Base-by-base conservation (phyloP, 2,113 vertebrate genomes). In the Spea multiplicata region DNA sequence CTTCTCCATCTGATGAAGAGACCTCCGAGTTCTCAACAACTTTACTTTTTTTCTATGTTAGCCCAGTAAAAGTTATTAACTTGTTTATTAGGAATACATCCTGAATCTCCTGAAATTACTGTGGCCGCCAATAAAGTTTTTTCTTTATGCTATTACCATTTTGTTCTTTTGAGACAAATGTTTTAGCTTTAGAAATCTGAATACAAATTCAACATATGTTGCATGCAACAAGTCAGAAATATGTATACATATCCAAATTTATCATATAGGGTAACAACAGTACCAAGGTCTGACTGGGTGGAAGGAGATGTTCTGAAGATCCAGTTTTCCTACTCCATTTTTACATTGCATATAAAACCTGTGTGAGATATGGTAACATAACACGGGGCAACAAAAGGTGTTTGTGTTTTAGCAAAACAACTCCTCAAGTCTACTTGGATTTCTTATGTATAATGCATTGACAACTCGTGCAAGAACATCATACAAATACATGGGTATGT, bases 161-260 rank as follows among this genome's bases (percentile, higher is more conserved):
- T 30, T 44, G 5, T 47, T 77, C 67, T n/a, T 70, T 5, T 8
- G 6, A 53, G 10, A 66, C 47, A 78, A 65, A 67, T 66, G 12
- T 61, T 73, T 59, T 79, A 73, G 69, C 68, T 73, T 66, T 66
- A 75, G 61, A 75, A 66, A 74, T 48, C 44, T 70, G 68, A 66
- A 67, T 48, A 30, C 16, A 46, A 46, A 13, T 67, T 61, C 14
- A 65, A 78, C 8, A 30, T 5, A 30, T 78, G 62, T 73, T 57
- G 45, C 77, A 80, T 80, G 71, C 71, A 74, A 74, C 71, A 67
- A 65, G 44, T 73, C 78, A 80, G 44, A 49, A 73, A 78, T 68
- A 80, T 46, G 57, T 66, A 47, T 80, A 67, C 50, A 74, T 80
- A 53, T 16, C 10, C 61, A 74, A 12, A 17, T 5, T 67, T 68